Percentiles rank a stretch among this genome's conserved stretches.
Evolutionary conservation across 2,888 invertebrate genomes (phyloP).

Genomic region (Neoascia interrupta): DNA sequence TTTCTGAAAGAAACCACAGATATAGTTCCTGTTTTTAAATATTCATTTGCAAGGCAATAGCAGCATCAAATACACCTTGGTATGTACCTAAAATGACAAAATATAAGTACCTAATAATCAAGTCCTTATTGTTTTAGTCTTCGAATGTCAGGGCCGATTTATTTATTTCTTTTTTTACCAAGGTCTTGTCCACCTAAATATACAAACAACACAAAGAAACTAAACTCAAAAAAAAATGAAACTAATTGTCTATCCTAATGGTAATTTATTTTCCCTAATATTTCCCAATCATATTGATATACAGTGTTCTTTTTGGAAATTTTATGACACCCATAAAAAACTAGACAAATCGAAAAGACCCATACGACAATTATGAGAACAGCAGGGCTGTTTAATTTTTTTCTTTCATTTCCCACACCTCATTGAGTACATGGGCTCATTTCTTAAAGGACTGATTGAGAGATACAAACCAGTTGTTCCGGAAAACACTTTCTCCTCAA

Average conservation of each 20-base stretch:
- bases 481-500: not conserved
- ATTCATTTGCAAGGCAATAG: too few species aligned
- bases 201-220: too few species aligned
- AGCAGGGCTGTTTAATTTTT: constrained; percentile 35
- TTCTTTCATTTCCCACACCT: constrained; percentile 56
- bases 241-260: constrained; percentile 54
- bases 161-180: too few species aligned
- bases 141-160: too few species aligned
- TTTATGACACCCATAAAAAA: constrained; percentile 19
- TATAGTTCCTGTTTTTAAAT: too few species aligned
- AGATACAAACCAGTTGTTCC: constrained; percentile 40
- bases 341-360: too few species aligned
- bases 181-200: too few species aligned
- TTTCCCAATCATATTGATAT: constrained; percentile 48
- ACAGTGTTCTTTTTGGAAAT: constrained; percentile 19
- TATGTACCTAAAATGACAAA: too few species aligned
- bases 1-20: too few species aligned
- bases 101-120: too few species aligned
- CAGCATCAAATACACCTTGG: too few species aligned
- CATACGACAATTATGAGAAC: constrained; percentile 55
- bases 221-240: constrained; percentile 1
- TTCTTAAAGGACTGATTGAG: constrained; percentile 18
- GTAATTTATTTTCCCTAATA: constrained; percentile 54
- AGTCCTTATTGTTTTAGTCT: too few species aligned
- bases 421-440: not conserved